Conservation (phyloP, 2,888 invertebrate species). For the Junonia oenone region DNA sequence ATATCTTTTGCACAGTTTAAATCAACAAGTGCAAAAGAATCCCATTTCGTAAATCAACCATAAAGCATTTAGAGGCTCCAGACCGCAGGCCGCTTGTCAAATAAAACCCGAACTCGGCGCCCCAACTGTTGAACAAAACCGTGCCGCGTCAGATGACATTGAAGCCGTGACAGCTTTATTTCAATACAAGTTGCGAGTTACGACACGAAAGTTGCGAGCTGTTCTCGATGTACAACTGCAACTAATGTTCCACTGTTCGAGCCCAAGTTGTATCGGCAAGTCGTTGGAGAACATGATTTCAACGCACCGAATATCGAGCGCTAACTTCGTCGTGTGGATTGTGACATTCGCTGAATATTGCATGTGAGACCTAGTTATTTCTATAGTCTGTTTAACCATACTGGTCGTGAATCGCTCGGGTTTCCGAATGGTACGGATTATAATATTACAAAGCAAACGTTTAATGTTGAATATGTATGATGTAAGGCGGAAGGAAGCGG, state of each 20-base stretch:
- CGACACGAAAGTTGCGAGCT: slow-evolving; percentile 1
- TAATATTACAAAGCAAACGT: neutral
- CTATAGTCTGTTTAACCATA: neutral
- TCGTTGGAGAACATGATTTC: slow-evolving; percentile 25
- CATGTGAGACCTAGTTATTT: neutral
- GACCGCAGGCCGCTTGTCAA: slow-evolving; percentile 1
- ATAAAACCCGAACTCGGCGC: slow-evolving; percentile 1
- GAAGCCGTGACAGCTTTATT: slow-evolving; percentile 9
- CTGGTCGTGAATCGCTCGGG: neutral
- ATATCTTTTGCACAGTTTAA: too few species aligned
- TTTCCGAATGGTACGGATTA: neutral
- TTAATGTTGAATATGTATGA: neutral
- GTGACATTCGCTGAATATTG: slow-evolving; percentile 9
- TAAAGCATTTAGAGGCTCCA: neutral
- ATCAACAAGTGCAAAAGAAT: neutral
- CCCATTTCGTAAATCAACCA: neutral
- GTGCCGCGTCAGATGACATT: neutral
- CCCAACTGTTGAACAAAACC: slow-evolving; percentile 8
- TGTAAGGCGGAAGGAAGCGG: neutral
- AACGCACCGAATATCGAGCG: slow-evolving; percentile 27
- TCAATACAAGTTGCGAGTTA: slow-evolving; percentile 2
- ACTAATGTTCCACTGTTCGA: slow-evolving; percentile 1
- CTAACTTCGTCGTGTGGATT: slow-evolving; percentile 23
- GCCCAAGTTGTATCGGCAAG: slow-evolving; percentile 26
- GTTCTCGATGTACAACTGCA: neutral